A percentile compares a stretch with the other conserved stretches of the same genome.
Conservation (phyloP, 2,113 vertebrate genomes). For the Alouatta palliata region DNA sequence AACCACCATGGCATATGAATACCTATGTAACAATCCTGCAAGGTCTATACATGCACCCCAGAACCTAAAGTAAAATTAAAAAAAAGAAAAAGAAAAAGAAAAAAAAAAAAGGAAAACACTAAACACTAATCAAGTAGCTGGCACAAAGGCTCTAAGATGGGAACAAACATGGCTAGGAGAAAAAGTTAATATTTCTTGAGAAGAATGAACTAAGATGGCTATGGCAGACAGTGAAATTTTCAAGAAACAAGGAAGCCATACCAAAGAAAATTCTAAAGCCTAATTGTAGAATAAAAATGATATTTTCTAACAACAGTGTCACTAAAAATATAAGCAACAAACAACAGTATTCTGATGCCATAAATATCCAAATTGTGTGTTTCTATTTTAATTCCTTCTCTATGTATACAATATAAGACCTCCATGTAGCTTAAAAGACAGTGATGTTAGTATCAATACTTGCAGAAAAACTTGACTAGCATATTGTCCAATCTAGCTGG, state of each 20-base stretch:
- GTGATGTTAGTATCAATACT: background rate
- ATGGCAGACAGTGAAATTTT: background rate
- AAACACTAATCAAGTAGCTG: rapidly evolving
- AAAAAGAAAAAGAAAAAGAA: no score
- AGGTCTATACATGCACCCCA: no score
- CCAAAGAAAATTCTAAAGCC: background rate
- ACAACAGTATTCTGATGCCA: background rate
- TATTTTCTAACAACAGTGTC: background rate
- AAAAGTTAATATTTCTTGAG: background rate
- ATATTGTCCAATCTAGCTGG: no score
- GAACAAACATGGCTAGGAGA: background rate
- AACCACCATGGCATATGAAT: no score
- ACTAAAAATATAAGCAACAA: background rate
- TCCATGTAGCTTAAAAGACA: background rate
- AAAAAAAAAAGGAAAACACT: background rate
- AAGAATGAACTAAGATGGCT: background rate
- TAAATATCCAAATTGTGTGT: background rate
- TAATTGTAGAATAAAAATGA: background rate
- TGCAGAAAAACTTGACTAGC: background rate
- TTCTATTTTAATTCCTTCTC: background rate
- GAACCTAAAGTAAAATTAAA: no score
- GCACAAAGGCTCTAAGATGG: no score
- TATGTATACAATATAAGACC: background rate
- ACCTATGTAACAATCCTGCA: no score
- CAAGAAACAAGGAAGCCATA: background rate